Percentiles rank a stretch among this genome's conserved stretches.
Conservation (phyloP, 2,797 vertebrate species). For the Tauraco hartlaubi region DNA sequence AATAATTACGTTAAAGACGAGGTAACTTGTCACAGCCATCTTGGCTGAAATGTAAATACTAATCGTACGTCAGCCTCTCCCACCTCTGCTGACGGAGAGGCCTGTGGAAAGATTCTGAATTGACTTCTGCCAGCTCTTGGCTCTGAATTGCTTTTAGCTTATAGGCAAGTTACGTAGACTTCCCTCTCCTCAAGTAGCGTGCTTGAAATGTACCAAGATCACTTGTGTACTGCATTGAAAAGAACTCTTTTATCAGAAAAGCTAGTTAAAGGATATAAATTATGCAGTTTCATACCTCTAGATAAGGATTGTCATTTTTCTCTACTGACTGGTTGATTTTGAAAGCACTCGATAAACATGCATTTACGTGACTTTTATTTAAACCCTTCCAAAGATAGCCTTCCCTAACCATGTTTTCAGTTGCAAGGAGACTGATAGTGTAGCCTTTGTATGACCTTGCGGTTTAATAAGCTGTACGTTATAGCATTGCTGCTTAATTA, state of each 20-base stretch:
- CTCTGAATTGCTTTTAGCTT: neutral
- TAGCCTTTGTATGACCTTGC: conserved; percentile 1
- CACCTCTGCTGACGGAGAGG: neutral
- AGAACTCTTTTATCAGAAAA: neutral
- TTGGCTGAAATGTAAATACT: neutral
- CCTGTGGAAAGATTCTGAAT: neutral
- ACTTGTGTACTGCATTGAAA: neutral
- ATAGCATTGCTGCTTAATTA: neutral
- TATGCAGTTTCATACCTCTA: neutral
- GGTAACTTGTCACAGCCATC: neutral
- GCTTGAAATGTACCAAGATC: neutral
- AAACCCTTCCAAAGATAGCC: neutral
- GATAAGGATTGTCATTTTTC: neutral
- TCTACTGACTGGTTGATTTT: neutral
- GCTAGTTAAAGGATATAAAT: neutral
- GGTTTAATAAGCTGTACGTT: neutral
- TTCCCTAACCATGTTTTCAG: neutral
- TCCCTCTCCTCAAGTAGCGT: neutral
- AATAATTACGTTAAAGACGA: neutral
- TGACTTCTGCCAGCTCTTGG: neutral
- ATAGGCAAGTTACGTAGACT: neutral
- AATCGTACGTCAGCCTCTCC: neutral
- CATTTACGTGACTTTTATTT: neutral
- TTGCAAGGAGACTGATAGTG: neutral
- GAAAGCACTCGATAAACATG: neutral